phyloP scores from a whole-genome alignment of 2,888 invertebrate genomes.

The Drosophila testacea region DNA sequence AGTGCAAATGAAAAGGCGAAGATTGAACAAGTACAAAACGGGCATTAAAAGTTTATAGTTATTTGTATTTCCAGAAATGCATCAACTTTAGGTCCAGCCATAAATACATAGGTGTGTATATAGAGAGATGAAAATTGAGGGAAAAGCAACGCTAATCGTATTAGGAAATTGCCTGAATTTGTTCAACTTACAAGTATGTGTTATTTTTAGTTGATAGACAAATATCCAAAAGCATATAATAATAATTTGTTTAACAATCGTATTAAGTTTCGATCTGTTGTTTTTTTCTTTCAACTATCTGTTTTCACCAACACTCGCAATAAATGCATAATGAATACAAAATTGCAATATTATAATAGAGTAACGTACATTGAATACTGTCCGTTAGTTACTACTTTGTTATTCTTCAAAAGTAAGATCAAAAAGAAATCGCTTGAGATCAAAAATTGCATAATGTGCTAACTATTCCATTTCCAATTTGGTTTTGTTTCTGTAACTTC shows the following conservation, averaged over 20 bases:
- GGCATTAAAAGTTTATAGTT: conserved; percentile 14
- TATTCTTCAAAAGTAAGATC: conserved; percentile 3
- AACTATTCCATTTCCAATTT: conserved; percentile 11
- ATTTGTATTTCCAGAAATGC: conserved; percentile 43
- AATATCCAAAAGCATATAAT: conserved; percentile 6
- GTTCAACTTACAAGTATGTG: neutral
- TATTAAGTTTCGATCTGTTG: conserved; percentile 6
- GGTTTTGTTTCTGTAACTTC: conserved; percentile 7
- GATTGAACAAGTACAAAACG: conserved; percentile 19
- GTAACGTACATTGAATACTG: conserved; percentile 5
- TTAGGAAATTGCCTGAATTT: conserved; percentile 22
- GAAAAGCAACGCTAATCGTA: conserved; percentile 32
- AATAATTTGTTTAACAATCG: conserved; percentile 17
- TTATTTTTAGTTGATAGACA: conserved; percentile 14
- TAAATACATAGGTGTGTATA: conserved; percentile 16
- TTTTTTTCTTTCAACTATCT: neutral
- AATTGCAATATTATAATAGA: neutral
- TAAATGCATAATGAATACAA: conserved; percentile 23
- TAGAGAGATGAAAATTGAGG: conserved; percentile 17
- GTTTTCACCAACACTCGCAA: neutral
- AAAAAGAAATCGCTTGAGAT: conserved; percentile 14
- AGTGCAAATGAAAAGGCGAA: conserved; percentile 18
- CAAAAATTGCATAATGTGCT: conserved; percentile 16
- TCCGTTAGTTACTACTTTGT: conserved; percentile 5
- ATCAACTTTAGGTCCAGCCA: conserved; percentile 22